Base-by-base conservation (phyloP, 2,888 invertebrate genomes). In the Heliconius erato region DNA sequence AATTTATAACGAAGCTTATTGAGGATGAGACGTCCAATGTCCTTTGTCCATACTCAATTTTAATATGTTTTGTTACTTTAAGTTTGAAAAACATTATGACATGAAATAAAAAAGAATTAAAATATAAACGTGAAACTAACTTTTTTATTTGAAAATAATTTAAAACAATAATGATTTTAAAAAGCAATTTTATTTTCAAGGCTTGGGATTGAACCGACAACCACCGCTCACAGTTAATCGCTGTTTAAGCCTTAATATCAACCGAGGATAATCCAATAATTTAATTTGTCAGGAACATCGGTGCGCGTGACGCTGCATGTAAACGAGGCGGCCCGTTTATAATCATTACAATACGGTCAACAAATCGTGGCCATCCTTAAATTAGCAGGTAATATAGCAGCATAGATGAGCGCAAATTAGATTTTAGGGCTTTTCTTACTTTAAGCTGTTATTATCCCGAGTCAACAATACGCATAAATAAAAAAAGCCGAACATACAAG, bases 231-330 rank as follows among this genome's bases (percentile, higher is more conserved):
- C 9, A 63, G 3, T 63, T 9, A 63, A 63, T n/a, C 63, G n/a
- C 63, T 63, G 16, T 14, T 44, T 44, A 44, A 69, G 4, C 40
- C n/a, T 72, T 35, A 83, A 2, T 65, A 65, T 81, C 54, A 69
- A 49, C 74, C 5, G 32, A 44, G 40, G 44, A 28, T 71, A 74
- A 77, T 68, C 26, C 63, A 76, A 74, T 82, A 84, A 84, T 82
- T 84, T 80, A 54, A 82, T 84, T 84, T 79, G 78, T 77, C 67
- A 59, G 80, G 63, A 82, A 79, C 69, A 71, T 71, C 28, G 82
- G 12, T 40, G 76, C 69, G 80, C 79, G 80, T 81, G 79, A 82
- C 72, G 76, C 76, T 44, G 74, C 71, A 81, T 63, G 63, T 35
- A 23, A 80, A 78, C 32, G 59, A 59, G 68, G 71, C 79, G 79